Evolutionary conservation across 2,113 vertebrate genomes (phyloP).

Genomic region (Pteronura brasiliensis): DNA sequence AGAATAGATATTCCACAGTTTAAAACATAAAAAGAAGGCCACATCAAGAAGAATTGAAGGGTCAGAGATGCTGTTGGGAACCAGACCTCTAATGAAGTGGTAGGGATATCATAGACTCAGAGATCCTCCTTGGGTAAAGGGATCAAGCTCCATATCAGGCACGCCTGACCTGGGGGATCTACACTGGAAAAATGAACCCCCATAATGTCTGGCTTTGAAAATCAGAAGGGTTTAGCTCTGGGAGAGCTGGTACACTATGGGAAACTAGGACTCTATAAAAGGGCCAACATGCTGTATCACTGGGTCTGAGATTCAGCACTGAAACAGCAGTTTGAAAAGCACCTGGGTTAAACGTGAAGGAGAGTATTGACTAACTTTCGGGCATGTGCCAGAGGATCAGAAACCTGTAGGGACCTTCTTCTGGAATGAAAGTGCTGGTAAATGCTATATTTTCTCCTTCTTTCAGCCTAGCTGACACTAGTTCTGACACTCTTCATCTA

Average conservation of each 20-base stretch:
- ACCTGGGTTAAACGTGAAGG: neutral
- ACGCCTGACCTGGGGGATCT: neutral
- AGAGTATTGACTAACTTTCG: neutral
- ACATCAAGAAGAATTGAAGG: neutral
- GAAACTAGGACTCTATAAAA: neutral
- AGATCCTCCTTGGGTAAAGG: neutral
- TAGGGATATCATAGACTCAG: neutral
- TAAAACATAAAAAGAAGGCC: neutral
- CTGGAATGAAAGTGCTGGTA: neutral
- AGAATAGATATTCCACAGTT: neutral
- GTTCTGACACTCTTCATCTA: neutral
- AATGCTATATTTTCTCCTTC: neutral
- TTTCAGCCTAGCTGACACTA: neutral
- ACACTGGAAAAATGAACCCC: neutral
- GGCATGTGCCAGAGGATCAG: neutral
- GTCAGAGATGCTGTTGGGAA: neutral
- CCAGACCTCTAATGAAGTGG: neutral
- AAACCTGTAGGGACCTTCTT: neutral
- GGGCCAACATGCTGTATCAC: neutral
- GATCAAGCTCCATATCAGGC: neutral
- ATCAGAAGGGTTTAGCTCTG: neutral
- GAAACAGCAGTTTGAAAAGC: neutral
- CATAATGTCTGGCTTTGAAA: neutral
- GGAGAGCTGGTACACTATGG: neutral
- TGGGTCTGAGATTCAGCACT: neutral